Evolutionary conservation across 2,797 vertebrate genomes (phyloP), one percentile per base, ranked within the genome.

Genomic region (Trichosurus vulpecula): DNA sequence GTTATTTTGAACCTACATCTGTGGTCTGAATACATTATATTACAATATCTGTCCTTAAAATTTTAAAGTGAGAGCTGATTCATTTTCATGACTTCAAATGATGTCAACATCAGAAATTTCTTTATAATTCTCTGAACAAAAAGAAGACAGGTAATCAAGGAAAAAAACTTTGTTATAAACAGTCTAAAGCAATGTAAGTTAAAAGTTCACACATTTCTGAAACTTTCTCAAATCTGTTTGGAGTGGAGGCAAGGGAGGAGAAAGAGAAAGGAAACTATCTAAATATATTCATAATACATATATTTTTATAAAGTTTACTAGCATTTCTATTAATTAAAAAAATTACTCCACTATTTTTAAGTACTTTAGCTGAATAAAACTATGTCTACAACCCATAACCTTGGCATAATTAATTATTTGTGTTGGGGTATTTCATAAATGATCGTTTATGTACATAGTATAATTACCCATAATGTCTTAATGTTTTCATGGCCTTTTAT

Each of bases 81-180:
- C 97, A 97, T 92, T 96, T 96, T 93, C 93, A 95, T 94, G 57
- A 97, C 95, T 96, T 97, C 92, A 97, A 92, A 81, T 55, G 97
- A 61, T 96, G 97, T 96, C 74, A 94, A 96, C 97, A 98, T 66
- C 41, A 81, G 96, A 95, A 11, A 96, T 96, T 96, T 95, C 96
- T 97, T 97, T 95, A 94, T 47, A 97, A 97, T 97, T 96, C 97
- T 96, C 66, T 95, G 94, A 89, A 91, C 93, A 94, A 96, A 95
- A 97, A 94, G 90, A 96, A 97, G 52, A 97, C 52, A 96, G 52
- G 54, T 96, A 97, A 97, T 96, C 57, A 66, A 95, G 93, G 97
- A 97, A 93, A 92, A 94, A 29, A 93, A 92, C 81, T 61, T 90
- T 94, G 87, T 94, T 35, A 94, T 97, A 93, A 96, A 96, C 35